Evolutionary conservation across 2,888 invertebrate species (phyloP), one percentile per base, ranked within the genome.

Genomic region (Tridacna gigas): DNA sequence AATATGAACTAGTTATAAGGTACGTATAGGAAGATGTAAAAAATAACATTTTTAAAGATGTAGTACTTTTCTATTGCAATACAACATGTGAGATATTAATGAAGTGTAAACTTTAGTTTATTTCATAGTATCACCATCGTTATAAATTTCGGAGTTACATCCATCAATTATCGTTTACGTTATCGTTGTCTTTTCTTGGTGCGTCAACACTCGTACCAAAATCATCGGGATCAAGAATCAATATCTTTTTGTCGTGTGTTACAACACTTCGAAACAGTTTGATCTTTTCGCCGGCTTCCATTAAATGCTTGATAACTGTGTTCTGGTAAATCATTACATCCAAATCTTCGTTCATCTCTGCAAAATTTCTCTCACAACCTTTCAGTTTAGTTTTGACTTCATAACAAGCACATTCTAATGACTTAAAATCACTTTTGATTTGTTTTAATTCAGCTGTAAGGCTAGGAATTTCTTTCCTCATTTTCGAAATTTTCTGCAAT

Each of bases 271-370:
- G 12, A 51, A 25, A 71, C 13, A 71, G 13, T 20, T 51, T 48
- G 15, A 71, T 51, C 0, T 71, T 71, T 12, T 71, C 71, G 7
- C 71, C 71, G 12, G 51, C 71, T 25, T 71, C 71, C 48, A 51
- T 47, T 18, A 71, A 25, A 71, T 71, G 71, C 48, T 71, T 71
- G 11, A 71, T 71, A 48, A 71, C 71, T 9, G 51, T 25, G 51
- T 71, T 71, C 71, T 71, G 71, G 25, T 71, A 71, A 9, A 71
- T 71, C 22, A 71, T 9, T 13, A 71, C 71, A 51, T 71, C 71
- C 13, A 71, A 26, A 71, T 71, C 71, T n/a, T 71, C 71, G 15
- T 71, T 48, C 71, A 71, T 48, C 22, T 71, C 71, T 15, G 12
- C 47, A 71, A 71, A 71, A 3, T 71, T 48, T 51, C n/a, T 51